Evolutionary conservation across 2,797 vertebrate genomes (phyloP).

Genomic region (Mormyrops boulengeri): DNA sequence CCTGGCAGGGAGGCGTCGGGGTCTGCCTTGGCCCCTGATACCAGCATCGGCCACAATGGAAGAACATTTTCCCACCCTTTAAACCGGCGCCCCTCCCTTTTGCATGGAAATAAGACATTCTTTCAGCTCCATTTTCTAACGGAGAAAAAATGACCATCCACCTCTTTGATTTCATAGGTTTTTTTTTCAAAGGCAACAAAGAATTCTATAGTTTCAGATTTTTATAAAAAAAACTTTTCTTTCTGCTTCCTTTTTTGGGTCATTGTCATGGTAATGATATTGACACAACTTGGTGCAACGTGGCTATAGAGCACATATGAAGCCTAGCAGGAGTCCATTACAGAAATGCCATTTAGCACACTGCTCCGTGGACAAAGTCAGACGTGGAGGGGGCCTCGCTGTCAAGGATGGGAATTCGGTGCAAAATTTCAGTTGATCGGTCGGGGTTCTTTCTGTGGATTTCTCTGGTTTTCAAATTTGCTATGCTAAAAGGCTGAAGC

Average conservation of each 20-base stretch:
- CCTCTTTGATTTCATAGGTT: constrained; percentile 83
- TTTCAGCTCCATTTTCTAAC: constrained; percentile 65
- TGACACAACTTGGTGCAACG: constrained; percentile 74
- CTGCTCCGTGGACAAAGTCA: constrained; percentile 77
- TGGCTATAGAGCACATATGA: constrained; percentile 72
- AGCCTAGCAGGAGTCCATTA: constrained; percentile 81
- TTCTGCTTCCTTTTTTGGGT: constrained; percentile 49
- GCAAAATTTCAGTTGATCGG: constrained; percentile 50
- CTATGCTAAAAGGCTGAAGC: constrained; percentile 62
- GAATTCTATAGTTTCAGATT: constrained; percentile 81
- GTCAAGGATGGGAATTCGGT: constrained; percentile 49
- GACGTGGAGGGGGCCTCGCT: constrained; percentile 64
- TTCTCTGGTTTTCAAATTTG: constrained; percentile 54
- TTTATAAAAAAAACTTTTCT: constrained; percentile 68
- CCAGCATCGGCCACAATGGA: constrained; percentile 70
- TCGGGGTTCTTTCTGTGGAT: constrained; percentile 58
- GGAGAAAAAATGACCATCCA: constrained; percentile 77
- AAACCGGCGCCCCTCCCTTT: constrained; percentile 67
- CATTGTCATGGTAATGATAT: constrained; percentile 78
- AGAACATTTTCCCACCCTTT: constrained; percentile 76
- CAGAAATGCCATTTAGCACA: constrained; percentile 74
- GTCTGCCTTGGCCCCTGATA: constrained; percentile 55
- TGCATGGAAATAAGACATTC: constrained; percentile 96
- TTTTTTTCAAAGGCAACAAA: constrained; percentile 64
- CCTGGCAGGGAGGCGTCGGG: constrained; percentile 72